These are phyloP conservation scores for Porites lutea DNA, from an alignment of 64 coral and sea anemone species.

Conservation along the genomic window DNA sequence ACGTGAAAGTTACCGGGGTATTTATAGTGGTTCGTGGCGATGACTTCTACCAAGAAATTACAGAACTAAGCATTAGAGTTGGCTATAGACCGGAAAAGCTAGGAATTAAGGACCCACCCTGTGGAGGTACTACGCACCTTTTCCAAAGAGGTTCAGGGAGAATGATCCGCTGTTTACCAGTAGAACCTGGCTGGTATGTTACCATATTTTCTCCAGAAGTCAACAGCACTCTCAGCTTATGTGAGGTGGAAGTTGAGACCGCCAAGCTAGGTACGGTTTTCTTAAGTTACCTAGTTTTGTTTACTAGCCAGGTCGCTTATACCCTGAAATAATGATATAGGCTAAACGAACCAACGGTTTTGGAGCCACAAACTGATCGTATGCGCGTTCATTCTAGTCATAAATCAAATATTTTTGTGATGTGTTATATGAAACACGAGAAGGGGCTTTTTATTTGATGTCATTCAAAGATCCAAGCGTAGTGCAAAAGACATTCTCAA, in stretches of 20 bases:
- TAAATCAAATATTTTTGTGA: no score
- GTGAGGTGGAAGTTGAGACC: constrained; percentile 33
- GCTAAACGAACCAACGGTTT: no score
- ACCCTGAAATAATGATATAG: no score
- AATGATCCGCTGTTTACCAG: background rate
- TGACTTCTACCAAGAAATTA: background rate
- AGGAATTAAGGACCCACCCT: background rate
- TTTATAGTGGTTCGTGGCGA: background rate
- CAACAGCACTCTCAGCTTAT: constrained; percentile 6
- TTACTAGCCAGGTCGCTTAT: no score
- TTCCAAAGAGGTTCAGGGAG: background rate
- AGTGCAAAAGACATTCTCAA: no score
- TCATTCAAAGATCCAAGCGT: no score
- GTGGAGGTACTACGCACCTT: background rate
- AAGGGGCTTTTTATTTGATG: no score
- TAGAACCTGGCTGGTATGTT: background rate
- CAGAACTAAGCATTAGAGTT: background rate
- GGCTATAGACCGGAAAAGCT: background rate
- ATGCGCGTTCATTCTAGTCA: no score
- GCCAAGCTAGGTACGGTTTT: background rate
- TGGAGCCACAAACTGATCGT: no score
- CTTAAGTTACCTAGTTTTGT: no score
- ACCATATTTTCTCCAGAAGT: constrained; percentile 6
- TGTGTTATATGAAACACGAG: no score
- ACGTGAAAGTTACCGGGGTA: background rate